Conservation (phyloP, 1,140 invertebrate species). For the Musca vetustissima region DNA sequence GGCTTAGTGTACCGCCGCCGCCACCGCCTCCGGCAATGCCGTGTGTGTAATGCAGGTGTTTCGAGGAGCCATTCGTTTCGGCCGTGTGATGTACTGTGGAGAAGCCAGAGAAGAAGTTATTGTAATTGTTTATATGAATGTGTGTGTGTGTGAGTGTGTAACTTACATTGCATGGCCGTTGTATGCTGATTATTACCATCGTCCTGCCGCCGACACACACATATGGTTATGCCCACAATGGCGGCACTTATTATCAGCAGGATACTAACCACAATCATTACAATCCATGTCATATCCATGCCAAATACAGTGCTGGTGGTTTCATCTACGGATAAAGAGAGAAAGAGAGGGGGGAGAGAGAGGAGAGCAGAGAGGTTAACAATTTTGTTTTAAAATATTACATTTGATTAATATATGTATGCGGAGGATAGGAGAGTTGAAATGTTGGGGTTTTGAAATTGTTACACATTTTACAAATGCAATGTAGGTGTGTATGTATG, state of each 20-base stretch:
- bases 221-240: slow-evolving; percentile 69
- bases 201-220: slow-evolving; percentile 69
- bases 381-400: too few species aligned
- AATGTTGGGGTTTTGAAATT: too few species aligned
- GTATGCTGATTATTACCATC: slow-evolving; percentile 59
- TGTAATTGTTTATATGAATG: not conserved
- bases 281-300: slow-evolving; percentile 74
- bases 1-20: slow-evolving; percentile 52
- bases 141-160: not conserved
- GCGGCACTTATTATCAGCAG: slow-evolving; percentile 68
- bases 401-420: too few species aligned
- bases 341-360: not conserved
- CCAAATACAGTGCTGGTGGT: slow-evolving; percentile 73
- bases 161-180: slow-evolving; percentile 47
- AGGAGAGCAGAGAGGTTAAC: too few species aligned
- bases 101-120: not conserved
- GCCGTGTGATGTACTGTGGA: slow-evolving; percentile 75
- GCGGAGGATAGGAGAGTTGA: too few species aligned
- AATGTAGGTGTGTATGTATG: too few species aligned
- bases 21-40: slow-evolving; percentile 26
- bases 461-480: too few species aligned
- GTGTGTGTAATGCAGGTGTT: slow-evolving; percentile 60
- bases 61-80: slow-evolving; percentile 75
- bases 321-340: slow-evolving; percentile 62
- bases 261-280: slow-evolving; percentile 67